Evolutionary conservation across 2,888 invertebrate species (phyloP).

Genomic region (Caradrina clavipalpis): DNA sequence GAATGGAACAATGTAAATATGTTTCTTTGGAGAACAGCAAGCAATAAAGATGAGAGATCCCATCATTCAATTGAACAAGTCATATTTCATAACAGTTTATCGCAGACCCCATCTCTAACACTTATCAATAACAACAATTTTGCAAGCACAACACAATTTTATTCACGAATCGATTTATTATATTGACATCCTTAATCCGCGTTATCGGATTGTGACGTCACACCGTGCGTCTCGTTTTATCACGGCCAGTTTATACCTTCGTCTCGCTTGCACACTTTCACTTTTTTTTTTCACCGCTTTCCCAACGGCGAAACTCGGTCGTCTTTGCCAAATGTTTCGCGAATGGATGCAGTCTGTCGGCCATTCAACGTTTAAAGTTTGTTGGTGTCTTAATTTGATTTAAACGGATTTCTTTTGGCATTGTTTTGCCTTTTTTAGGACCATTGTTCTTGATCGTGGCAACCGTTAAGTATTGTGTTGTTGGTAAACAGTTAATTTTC

Average conservation of each 20-base stretch:
- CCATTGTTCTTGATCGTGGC: slow-evolving; percentile 61
- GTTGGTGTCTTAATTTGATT: slow-evolving; percentile 61
- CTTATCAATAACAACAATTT: slow-evolving; percentile 31
- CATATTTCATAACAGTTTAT: slow-evolving; percentile 47
- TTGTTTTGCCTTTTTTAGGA: slow-evolving; percentile 67
- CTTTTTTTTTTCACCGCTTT: slow-evolving; percentile 86
- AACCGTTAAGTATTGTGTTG: slow-evolving; percentile 51
- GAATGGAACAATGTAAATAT: slow-evolving; percentile 25
- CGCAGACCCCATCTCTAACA: slow-evolving; percentile 19
- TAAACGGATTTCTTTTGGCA: slow-evolving; percentile 65
- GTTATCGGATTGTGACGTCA: slow-evolving; percentile 71
- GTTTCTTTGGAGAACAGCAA: slow-evolving; percentile 7
- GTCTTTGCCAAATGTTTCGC: slow-evolving; percentile 84
- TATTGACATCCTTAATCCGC: slow-evolving; percentile 61
- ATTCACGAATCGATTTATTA: slow-evolving; percentile 42
- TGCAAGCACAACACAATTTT: slow-evolving; percentile 30
- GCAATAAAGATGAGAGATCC: slow-evolving; percentile 28
- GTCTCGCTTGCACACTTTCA: slow-evolving; percentile 84
- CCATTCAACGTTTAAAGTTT: slow-evolving; percentile 62
- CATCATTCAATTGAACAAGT: slow-evolving; percentile 43
- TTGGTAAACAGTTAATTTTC: slow-evolving; percentile 55
- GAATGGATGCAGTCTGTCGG: slow-evolving; percentile 65
- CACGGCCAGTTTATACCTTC: slow-evolving; percentile 52
- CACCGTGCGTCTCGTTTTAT: slow-evolving; percentile 69
- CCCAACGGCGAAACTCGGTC: slow-evolving; percentile 85